Percentiles rank a stretch among this genome's conserved stretches.
phyloP scores from a whole-genome alignment of 2,797 vertebrate genomes.

The Hippoglossus hippoglossus region DNA sequence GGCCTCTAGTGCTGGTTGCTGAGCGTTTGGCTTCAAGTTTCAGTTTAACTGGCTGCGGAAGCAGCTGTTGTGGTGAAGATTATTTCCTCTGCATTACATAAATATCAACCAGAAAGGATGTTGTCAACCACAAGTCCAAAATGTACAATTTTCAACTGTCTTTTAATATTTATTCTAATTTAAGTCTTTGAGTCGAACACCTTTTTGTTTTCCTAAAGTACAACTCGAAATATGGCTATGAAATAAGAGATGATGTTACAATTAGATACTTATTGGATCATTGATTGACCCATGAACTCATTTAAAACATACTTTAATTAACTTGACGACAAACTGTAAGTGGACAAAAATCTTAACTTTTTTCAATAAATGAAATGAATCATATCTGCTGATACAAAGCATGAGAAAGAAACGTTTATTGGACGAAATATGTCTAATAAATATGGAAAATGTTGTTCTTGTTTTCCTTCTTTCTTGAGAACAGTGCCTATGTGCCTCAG shows the following conservation, averaged over 20 bases:
- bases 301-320: background rate
- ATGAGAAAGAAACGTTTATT: too few species aligned
- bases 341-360: background rate
- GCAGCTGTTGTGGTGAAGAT: constrained; percentile 62
- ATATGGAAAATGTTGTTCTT: background rate
- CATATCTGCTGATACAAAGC: too few species aligned
- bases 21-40: constrained; percentile 24
- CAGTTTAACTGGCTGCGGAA: constrained; percentile 50
- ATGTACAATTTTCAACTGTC: background rate
- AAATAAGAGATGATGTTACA: background rate
- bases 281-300: background rate
- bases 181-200: background rate
- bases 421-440: background rate
- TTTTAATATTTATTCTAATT: background rate
- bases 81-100: constrained; percentile 56
- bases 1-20: background rate
- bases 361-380: background rate
- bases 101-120: constrained; percentile 37
- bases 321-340: too few species aligned
- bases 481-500: background rate
- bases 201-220: background rate
- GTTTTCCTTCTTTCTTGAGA: background rate
- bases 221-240: background rate
- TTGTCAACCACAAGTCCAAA: constrained; percentile 17
- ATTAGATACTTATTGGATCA: background rate